Percentiles rank a stretch among this genome's conserved stretches.
Conservation (phyloP, 1,140 invertebrate genomes). For the Centruroides sculpturatus region DNA sequence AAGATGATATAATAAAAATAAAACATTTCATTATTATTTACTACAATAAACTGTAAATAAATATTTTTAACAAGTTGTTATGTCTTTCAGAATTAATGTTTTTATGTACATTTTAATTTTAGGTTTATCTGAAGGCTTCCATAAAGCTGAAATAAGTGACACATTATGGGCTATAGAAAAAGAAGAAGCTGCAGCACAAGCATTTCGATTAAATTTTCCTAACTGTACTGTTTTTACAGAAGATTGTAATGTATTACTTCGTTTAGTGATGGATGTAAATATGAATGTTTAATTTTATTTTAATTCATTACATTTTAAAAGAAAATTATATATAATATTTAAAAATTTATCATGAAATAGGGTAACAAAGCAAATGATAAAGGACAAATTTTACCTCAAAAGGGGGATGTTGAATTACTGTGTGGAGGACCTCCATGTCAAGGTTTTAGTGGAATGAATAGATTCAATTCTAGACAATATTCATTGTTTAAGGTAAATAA, state of each 20-base stretch:
- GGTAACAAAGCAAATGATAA: conserved; percentile 35
- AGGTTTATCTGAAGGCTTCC: conserved; percentile 40
- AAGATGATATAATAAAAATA: background rate
- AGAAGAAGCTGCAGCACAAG: conserved; percentile 57
- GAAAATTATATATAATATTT: background rate
- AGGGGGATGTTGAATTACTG: conserved; percentile 66
- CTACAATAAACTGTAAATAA: background rate
- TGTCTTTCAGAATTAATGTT: too few species aligned
- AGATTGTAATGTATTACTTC: conserved; percentile 62
- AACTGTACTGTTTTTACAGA: conserved; percentile 57
- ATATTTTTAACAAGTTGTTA: too few species aligned
- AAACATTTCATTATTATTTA: background rate
- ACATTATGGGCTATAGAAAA: conserved; percentile 70
- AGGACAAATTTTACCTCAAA: conserved; percentile 51
- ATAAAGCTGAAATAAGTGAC: conserved; percentile 50
- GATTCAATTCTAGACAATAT: conserved; percentile 74
- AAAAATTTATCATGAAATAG: conserved; percentile 22
- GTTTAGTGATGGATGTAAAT: conserved; percentile 41
- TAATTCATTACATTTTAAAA: background rate
- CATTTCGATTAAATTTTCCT: conserved; percentile 63
- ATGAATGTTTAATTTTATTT: conserved; percentile 11
- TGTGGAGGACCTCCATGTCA: conserved; percentile 85
- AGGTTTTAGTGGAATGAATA: conserved; percentile 80
- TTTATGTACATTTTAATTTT: background rate
- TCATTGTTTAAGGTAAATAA: conserved; percentile 55